Evolutionary conservation across 2,888 invertebrate species (phyloP).

Genomic region (Julus scanicus): DNA sequence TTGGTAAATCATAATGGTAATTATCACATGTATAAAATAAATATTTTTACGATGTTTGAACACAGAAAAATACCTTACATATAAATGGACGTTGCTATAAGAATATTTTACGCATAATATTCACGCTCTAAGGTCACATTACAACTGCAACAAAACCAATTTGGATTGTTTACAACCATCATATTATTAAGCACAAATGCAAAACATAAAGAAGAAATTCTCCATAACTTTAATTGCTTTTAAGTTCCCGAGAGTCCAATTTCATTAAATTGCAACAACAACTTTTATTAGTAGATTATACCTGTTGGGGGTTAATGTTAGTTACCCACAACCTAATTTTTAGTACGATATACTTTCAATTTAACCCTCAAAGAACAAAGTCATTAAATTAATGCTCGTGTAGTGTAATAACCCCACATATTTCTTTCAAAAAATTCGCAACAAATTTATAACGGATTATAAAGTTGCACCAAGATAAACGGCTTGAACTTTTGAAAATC

Average conservation of each 20-base stretch:
- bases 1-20: too few species aligned
- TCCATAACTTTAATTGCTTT: neutral
- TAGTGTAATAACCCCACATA: neutral
- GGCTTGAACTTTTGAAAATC: neutral
- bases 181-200: neutral
- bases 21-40: too few species aligned
- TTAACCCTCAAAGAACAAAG: neutral
- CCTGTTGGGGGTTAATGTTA: neutral
- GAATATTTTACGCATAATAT: neutral
- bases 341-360: neutral
- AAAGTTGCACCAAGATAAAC: conserved; percentile 17
- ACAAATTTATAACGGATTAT: conserved; percentile 24
- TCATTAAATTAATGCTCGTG: neutral
- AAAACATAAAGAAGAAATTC: neutral
- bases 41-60: too few species aligned
- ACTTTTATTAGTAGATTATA: conserved; percentile 5
- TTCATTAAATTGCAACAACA: neutral
- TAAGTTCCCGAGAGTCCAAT: neutral
- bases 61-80: too few species aligned
- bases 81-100: too few species aligned
- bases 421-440: neutral
- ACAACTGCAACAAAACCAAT: neutral
- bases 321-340: neutral
- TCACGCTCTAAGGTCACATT: neutral
- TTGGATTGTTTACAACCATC: neutral